These are phyloP conservation scores for Lasioglossum villosulum DNA, from an alignment of 2,888 invertebrate species.

Conservation along the genomic window DNA sequence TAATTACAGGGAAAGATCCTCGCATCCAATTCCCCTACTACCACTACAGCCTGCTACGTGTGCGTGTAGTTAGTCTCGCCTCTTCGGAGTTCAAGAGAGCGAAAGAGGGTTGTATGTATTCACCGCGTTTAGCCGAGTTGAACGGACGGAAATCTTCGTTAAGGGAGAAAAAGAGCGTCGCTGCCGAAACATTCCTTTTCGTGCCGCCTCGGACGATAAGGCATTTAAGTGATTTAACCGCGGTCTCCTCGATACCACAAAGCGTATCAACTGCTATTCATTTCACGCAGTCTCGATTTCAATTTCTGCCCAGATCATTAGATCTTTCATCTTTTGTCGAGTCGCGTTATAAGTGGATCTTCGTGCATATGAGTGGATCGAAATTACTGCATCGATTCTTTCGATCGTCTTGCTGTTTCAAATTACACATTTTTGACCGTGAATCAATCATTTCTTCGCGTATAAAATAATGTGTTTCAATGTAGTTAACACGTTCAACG, in stretches of 20 bases:
- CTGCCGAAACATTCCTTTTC: slow-evolving; percentile 69
- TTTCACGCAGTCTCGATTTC: background rate
- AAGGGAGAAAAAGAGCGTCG: slow-evolving; percentile 63
- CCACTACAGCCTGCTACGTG: slow-evolving; percentile 22
- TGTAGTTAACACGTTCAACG: too few relatives aligned
- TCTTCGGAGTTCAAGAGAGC: slow-evolving; percentile 57
- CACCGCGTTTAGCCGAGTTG: slow-evolving; percentile 70
- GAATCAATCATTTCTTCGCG: background rate
- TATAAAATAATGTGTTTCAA: background rate
- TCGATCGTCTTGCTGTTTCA: background rate
- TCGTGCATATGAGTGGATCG: too few relatives aligned
- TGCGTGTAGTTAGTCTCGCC: slow-evolving; percentile 51
- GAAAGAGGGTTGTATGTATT: slow-evolving; percentile 55
- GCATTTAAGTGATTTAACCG: slow-evolving; percentile 67
- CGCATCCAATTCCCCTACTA: slow-evolving; percentile 74
- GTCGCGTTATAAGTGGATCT: background rate
- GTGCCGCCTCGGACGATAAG: slow-evolving; percentile 64
- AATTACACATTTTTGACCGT: too few relatives aligned
- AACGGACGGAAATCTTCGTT: slow-evolving; percentile 78
- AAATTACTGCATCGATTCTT: background rate
- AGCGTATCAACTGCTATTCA: background rate
- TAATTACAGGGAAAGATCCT: slow-evolving; percentile 83
- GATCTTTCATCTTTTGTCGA: background rate
- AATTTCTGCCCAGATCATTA: background rate
- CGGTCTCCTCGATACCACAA: slow-evolving; percentile 2